Percentiles rank a stretch among this genome's conserved stretches.
Evolutionary conservation across 2,888 invertebrate genomes (phyloP).

Genomic region (Odontocerum albicorne): DNA sequence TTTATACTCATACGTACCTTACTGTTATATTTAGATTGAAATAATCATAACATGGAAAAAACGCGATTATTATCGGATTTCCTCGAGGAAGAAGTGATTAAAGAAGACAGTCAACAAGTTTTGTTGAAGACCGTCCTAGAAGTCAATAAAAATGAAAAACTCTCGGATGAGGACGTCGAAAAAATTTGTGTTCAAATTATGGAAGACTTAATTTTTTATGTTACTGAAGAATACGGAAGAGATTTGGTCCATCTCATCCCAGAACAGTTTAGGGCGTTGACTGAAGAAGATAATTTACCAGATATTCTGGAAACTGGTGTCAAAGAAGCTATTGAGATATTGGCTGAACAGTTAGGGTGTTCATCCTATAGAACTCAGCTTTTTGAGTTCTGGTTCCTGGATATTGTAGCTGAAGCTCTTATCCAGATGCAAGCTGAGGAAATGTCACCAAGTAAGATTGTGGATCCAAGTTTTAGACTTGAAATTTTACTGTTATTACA

Average conservation of each 20-base stretch:
- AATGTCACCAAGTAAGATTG: conserved; percentile 6
- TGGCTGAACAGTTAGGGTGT: conserved; percentile 12
- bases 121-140: too few relatives aligned
- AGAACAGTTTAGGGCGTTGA: neutral
- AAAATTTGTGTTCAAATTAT: neutral
- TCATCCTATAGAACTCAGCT: neutral
- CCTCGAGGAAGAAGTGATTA: too few relatives aligned
- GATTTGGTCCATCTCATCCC: conserved; percentile 12
- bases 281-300: conserved; percentile 1
- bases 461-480: neutral
- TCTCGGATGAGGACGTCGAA: neutral
- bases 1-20: too few relatives aligned
- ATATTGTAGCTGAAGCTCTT: neutral
- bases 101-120: too few relatives aligned
- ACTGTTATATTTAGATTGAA: too few relatives aligned
- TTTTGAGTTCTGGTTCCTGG: conserved; percentile 21
- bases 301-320: conserved; percentile 15
- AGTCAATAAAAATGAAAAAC: neutral
- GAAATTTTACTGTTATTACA: neutral
- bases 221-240: conserved; percentile 10
- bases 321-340: conserved; percentile 5
- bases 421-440: conserved; percentile 4
- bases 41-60: too few relatives aligned
- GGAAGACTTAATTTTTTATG: neutral
- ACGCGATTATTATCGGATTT: too few relatives aligned